Evolutionary conservation across 2,113 vertebrate genomes (phyloP), one percentile per base, ranked within the genome.

Genomic region (Formicarius rufipectus): DNA sequence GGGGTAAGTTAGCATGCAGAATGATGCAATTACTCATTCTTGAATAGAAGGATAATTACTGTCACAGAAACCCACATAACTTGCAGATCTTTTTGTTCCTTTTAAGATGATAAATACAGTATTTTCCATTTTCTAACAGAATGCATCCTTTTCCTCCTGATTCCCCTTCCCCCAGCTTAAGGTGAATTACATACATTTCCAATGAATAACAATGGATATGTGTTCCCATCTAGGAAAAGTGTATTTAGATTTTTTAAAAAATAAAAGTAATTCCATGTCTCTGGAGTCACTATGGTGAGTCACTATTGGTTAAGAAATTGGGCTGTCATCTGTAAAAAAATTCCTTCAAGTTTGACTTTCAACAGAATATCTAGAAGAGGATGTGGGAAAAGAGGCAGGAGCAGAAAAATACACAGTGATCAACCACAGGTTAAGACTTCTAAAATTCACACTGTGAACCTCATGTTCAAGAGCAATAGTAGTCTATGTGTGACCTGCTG

Each of bases 1-100:
- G 50, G 86, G 74, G 55, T 49, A 87, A 86, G 74, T 84, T 81
- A 93, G 84, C 56, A 87, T 94, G 95, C 93, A 95, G 88, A 95
- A 90, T 96, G 94, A 96, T 93, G 95, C 75, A 94, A 89, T 95
- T 97, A 96, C 94, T 97, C 94, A 93, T 85, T 92, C 90, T 90
- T 92, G 95, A 96, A 96, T 95, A 97, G 86, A 82, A 92, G 94
- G 95, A 93, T 94, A 92, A 96, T 93, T 90, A 90, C 94, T 96
- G 82, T 95, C 95, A 90, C 95, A 74, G 75, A 96, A 96, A 93
- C 95, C 96, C 96, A 95, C 94, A 79, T 86, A 92, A 95, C 94
- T 95, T 88, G 89, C 63, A 90, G 95, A 96, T 95, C 97, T 96
- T 94, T 94, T 91, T 96, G 95, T 97, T 96, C 96, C 82, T 95